Evolutionary conservation across 2,888 invertebrate species (phyloP), one percentile per base, ranked within the genome.

Genomic region (Sthenelais limicola): DNA sequence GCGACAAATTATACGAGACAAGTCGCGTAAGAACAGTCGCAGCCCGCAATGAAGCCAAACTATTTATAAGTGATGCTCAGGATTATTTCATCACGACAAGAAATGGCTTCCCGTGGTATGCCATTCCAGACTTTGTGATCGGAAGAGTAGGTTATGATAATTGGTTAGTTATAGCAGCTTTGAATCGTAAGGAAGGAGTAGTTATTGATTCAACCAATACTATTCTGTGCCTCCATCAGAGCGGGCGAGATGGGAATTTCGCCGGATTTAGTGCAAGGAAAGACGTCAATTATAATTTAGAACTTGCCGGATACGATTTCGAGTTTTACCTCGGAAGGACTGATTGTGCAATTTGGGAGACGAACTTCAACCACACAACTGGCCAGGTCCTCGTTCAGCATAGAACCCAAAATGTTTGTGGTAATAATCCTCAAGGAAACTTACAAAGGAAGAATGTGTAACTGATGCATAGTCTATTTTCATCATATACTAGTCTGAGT

Each of bases 81-180:
- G 83, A 83, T 72, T 83, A 79, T 68, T 83, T 84, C 69, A 81
- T 83, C 32, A 81, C 83, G 1, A 79, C 80, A 32, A 38, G 52
- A 32, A 74, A 77, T 21, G 71, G 73, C 12, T 84, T 78, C 75
- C 82, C 81, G 3, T 84, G 83, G 84, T 75, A 76, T 35, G 77
- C 76, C 28, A 78, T 83, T 30, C 82, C 84, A 26, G 81, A 82
- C 56, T 80, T 84, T 66, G 82, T 83, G 43, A 80, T 84, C 52
- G 83, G 83, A n/a, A 77, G 82, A 18, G 68, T 79, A 26, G 84
- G 83, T 0, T 84, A 83, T 70, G 84, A 84, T 68, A 83, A 83
- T 71, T 84, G 82, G 82, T 73, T 84, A 15, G 82, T 84, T 0
- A 56, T 48, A n/a, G 15, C 69, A 21, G 73, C 75, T 15, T 78